Conservation (phyloP, 2,888 invertebrate species). For the Dugesia japonica region DNA sequence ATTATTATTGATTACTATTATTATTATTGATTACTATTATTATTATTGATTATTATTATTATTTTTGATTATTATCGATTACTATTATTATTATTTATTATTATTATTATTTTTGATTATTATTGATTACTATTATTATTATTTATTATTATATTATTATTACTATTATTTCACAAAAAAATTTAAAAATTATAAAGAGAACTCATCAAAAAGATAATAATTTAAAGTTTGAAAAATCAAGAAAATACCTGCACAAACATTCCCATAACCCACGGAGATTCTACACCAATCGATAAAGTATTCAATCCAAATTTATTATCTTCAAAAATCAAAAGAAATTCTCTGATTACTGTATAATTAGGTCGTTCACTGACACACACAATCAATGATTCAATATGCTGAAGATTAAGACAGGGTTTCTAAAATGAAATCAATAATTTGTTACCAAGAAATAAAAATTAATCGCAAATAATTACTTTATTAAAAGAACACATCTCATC, state of each 20-base stretch:
- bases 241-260: not conserved
- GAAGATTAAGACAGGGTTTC: not conserved
- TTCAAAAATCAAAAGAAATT: not conserved
- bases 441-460: too few species aligned
- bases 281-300: not conserved
- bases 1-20: too few species aligned
- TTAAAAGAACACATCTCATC: not conserved
- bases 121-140: too few species aligned
- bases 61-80: too few species aligned
- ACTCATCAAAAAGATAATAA: not conserved
- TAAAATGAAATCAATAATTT: not conserved
- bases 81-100: too few species aligned
- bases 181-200: not conserved
- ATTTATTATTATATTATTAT: too few species aligned
- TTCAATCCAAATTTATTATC: conserved; percentile 4
- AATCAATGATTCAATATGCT: not conserved
- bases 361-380: not conserved
- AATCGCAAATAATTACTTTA: not conserved
- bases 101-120: too few species aligned
- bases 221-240: not conserved
- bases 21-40: too few species aligned
- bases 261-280: not conserved
- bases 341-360: not conserved
- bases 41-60: too few species aligned
- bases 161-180: not conserved